Percentiles rank a stretch among this genome's conserved stretches.
These are phyloP conservation scores for Amblyjoppa proteus DNA, from an alignment of 2,888 invertebrate species.

Conservation along the genomic window DNA sequence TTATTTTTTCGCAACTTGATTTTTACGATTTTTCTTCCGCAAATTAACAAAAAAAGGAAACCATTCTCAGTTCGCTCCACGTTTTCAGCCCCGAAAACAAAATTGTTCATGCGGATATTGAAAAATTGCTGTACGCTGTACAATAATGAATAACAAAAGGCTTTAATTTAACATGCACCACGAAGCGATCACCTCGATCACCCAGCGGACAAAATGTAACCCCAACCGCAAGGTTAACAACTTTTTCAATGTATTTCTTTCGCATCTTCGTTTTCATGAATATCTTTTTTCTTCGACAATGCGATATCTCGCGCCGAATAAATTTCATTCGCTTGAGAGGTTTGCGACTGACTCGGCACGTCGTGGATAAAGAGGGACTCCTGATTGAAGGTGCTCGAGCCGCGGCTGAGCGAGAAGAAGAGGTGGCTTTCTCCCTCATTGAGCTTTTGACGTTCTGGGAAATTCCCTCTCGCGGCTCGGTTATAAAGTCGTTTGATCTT, in stretches of 20 bases:
- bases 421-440: constrained; percentile 10
- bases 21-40: no score
- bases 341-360: constrained; percentile 24
- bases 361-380: constrained; percentile 39
- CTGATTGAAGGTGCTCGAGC: constrained; percentile 48
- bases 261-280: background rate
- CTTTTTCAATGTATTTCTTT: background rate
- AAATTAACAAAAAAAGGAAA: background rate
- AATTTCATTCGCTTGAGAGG: constrained; percentile 35
- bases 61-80: background rate
- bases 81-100: background rate
- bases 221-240: background rate
- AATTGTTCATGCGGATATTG: background rate
- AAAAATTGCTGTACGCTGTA: background rate
- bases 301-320: background rate
- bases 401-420: constrained; percentile 4
- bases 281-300: background rate
- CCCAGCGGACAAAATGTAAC: background rate
- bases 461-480: constrained; percentile 1
- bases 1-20: no score
- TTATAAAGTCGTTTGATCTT: constrained; percentile 61
- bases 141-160: no score
- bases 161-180: no score
- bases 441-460: constrained; percentile 8
- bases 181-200: background rate